These are phyloP conservation scores for Excalfactoria chinensis DNA, from an alignment of 2,113 vertebrate species.

Conservation along the genomic window DNA sequence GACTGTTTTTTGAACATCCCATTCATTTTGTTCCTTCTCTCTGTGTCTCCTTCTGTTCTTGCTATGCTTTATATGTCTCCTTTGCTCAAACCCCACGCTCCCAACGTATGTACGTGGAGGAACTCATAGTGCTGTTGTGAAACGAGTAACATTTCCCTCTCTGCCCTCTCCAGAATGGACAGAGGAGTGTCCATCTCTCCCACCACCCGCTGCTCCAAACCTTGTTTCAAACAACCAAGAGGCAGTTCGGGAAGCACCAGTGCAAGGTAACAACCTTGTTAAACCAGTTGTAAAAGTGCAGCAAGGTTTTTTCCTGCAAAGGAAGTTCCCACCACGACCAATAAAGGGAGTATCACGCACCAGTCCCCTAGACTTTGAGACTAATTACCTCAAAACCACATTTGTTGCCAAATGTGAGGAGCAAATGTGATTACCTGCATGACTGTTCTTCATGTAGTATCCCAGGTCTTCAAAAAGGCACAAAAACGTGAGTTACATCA, in stretches of 20 bases:
- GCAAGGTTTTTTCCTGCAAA: not conserved
- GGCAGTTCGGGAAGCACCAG: constrained; percentile 88
- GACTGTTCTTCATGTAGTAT: accelerated
- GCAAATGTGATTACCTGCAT: not conserved
- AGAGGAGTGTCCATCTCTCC: constrained; percentile 88
- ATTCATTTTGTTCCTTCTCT: not conserved
- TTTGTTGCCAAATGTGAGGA: not conserved
- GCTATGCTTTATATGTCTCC: not conserved
- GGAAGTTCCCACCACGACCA: not conserved
- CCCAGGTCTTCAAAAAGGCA: not conserved
- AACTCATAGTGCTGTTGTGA: not conserved
- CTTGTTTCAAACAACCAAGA: constrained; percentile 90
- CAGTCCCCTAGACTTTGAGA: not conserved
- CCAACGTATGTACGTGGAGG: not conserved
- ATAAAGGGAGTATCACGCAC: not conserved
- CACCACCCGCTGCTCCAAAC: constrained; percentile 84
- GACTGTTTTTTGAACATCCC: not conserved
- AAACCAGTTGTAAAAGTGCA: not conserved
- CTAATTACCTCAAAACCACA: not conserved
- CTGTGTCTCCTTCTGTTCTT: not conserved
- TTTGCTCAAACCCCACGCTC: not conserved
- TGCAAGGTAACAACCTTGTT: constrained; percentile 80
- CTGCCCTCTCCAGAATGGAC: constrained; percentile 91
- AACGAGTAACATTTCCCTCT: constrained; percentile 35
- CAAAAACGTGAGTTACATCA: not conserved